Base-by-base conservation (phyloP, 2,113 vertebrate species). In the Vulpes vulpes region DNA sequence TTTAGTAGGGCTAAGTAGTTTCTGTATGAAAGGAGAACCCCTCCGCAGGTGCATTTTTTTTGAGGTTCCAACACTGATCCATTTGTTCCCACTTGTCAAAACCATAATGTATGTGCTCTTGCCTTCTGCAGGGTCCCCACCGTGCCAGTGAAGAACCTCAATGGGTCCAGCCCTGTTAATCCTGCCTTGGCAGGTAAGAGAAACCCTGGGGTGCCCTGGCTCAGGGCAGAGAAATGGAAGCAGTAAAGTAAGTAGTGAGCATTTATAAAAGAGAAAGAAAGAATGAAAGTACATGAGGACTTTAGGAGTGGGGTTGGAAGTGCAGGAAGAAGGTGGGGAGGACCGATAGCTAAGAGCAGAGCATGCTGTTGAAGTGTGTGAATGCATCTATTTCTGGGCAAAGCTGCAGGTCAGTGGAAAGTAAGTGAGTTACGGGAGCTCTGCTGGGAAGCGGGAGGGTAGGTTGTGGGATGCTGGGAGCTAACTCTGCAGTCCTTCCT, bases 81-180 rank as follows among this genome's bases (percentile, higher is more conserved):
- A 17, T 71, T 73, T 38, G 55, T 2, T 32, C 62, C 57, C 2
- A 3, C 30, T 14, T 38, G 51, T 43, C 53, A 32, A 59, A 53
- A 22, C 5, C 16, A 0, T 73, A 32, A 92, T 0, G 7, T 1
- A 0, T 51, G 6, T 96, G 23, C 86, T 93, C 76, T 91, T 96
- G 96, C 59, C 51, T 86, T 64, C 83, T 1, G 0, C 95, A 99
- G 99, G 62, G 99, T 99, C 64, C 99, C 99, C 64, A 99, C 99
- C 0, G 99, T 99, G 79, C 99, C 99, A 0, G 99, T 99, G 98
- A 99, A 99, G 98, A 99, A 99, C 98, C 99, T 99, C 27, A 99
- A 99, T 2, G 99, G 99, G 93, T 99, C 99, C 96, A 99, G 99
- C 93, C 99, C 99, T 0, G 99, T 99, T 76, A 99, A 99, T 91